Evolutionary conservation across 2,113 vertebrate species (phyloP), one percentile per base, ranked within the genome.

Genomic region (Reinhardtius hippoglossoides): DNA sequence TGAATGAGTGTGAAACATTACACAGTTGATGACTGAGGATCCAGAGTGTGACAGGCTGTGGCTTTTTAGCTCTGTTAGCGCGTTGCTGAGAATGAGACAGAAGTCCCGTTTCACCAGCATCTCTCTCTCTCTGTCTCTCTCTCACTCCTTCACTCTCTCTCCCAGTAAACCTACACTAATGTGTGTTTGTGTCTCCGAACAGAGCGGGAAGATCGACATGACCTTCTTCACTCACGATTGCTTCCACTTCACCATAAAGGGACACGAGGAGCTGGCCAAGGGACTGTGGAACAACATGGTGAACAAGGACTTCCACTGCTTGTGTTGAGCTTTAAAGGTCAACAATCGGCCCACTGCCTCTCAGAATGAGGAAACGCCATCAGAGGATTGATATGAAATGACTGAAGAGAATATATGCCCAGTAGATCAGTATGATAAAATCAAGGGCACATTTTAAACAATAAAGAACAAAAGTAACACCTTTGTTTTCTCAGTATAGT

Each of bases 261-360:
- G 95, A 20, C 95, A 96, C 0, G 94, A 95, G 79, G 93, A 94
- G 89, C 86, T 96, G 83, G 94, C 95, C 59, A 95, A 94, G 64
- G 94, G 92, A 15, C 89, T 96, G 23, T 96, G 95, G 95, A 96
- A 96, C 90, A 96, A 96, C 87, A 96, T 96, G 95, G 95, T 96
- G 79, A 87, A 70, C 56, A 52, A 15, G 21, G 15, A 67, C 14
- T 56, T n/a, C 2, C 18, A n/a, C 24, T 42, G 4, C n/a, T 68
- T 42, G 18, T 44, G 18, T 46, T 37, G 10, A 72, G 48, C 23
- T 27, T n/a, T 56, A 46, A 57, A 77, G 58, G 20, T 76, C 65
- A 74, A 59, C 61, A 40, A 23, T 6, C 35, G 8, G 1, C 12
- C 3, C 21, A 13, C 4, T 68, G 16, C 13, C n/a, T 18, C n/a